Conservation (phyloP, 1,140 invertebrate species). For the Melitaea cinxia region DNA sequence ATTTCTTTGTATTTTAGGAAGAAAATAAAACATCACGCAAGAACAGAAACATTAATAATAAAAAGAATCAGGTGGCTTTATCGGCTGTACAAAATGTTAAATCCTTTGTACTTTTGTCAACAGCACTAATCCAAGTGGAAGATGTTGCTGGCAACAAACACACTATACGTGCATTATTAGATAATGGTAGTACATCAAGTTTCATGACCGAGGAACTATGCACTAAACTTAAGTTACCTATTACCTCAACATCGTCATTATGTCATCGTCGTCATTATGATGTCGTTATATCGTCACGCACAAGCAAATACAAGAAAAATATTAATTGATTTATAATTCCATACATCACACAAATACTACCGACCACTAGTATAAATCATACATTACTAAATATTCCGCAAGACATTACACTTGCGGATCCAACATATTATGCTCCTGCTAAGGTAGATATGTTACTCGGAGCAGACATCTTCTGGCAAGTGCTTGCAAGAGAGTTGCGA, state of each 20-base stretch:
- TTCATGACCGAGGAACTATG: conserved; percentile 34
- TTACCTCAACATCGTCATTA: conserved; percentile 18
- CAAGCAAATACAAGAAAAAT: conserved; percentile 29
- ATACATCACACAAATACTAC: conserved; percentile 40
- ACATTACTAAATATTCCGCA: conserved; percentile 18
- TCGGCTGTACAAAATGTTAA: too few relatives aligned
- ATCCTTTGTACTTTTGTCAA: conserved; percentile 33
- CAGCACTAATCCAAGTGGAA: conserved; percentile 37
- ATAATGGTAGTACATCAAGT: conserved; percentile 35
- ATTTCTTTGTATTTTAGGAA: too few relatives aligned
- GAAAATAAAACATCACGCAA: too few relatives aligned
- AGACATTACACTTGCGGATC: conserved; percentile 23
- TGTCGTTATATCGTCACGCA: conserved; percentile 36
- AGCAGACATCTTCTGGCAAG: conserved; percentile 27
- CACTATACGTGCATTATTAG: background rate
- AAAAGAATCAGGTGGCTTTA: too few relatives aligned
- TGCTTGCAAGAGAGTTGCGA: too few relatives aligned
- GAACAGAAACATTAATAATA: too few relatives aligned
- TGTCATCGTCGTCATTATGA: conserved; percentile 39
- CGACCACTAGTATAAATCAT: conserved; percentile 22
- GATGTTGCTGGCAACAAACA: background rate
- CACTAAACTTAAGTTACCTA: conserved; percentile 32
- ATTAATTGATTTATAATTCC: conserved; percentile 46
- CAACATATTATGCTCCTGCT: too few relatives aligned
- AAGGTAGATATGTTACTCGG: conserved; percentile 34